Percentiles rank a stretch among this genome's conserved stretches.
Evolutionary conservation across 53 echinoderm and acorn worm species (phyloP).

Genomic region (Echinometra lucunter): DNA sequence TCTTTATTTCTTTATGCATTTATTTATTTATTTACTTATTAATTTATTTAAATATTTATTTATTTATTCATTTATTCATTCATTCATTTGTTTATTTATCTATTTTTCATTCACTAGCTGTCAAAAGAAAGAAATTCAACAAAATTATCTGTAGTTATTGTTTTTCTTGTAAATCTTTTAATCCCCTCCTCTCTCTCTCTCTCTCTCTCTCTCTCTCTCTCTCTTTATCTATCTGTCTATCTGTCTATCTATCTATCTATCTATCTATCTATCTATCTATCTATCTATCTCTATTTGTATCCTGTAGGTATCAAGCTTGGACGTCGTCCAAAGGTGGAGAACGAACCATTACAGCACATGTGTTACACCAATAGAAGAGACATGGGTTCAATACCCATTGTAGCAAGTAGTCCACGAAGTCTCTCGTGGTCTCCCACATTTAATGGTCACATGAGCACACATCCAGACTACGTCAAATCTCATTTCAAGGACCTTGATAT

Average conservation of each 20-base stretch:
- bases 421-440: slow-evolving; percentile 53
- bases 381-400: slow-evolving; percentile 46
- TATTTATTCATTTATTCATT: too few relatives aligned
- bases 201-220: too few relatives aligned
- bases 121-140: too few relatives aligned
- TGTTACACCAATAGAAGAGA: slow-evolving; percentile 65
- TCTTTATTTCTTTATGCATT: too few relatives aligned
- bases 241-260: background rate
- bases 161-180: too few relatives aligned
- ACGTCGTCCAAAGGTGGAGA: slow-evolving; percentile 91
- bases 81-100: too few relatives aligned
- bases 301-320: slow-evolving; percentile 94
- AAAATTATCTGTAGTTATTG: too few relatives aligned
- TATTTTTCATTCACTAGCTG: too few relatives aligned
- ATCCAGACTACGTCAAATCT: slow-evolving; percentile 28
- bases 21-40: too few relatives aligned
- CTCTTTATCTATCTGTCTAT: too few relatives aligned
- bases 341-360: slow-evolving; percentile 86
- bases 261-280: background rate
- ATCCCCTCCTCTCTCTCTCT: too few relatives aligned
- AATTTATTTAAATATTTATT: too few relatives aligned
- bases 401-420: slow-evolving; percentile 54
- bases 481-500: slow-evolving; percentile 26
- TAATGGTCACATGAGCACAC: background rate
- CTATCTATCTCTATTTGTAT: background rate